phyloP scores from a whole-genome alignment of 2,888 invertebrate species.

The Apoderus coryli region DNA sequence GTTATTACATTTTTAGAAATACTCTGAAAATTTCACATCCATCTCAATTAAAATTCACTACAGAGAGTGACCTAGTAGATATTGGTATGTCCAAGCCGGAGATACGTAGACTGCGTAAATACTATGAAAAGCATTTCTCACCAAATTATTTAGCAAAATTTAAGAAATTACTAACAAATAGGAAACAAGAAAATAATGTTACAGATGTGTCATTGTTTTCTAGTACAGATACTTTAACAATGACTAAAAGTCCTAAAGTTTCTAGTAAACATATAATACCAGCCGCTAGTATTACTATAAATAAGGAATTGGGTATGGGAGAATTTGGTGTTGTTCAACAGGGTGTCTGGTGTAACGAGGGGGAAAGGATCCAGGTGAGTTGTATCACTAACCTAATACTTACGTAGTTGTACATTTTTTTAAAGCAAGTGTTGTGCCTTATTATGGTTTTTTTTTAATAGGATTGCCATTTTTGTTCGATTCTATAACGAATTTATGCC shows the following conservation, averaged over 20 bases:
- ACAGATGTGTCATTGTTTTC: constrained; percentile 22
- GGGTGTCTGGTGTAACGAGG: constrained; percentile 92
- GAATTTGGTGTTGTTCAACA: constrained; percentile 98
- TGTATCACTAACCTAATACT: too few species aligned
- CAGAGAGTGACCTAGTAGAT: constrained; percentile 78
- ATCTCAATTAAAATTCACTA: constrained; percentile 85
- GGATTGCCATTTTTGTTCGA: too few species aligned
- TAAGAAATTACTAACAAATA: constrained; percentile 61
- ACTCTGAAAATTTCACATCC: constrained; percentile 80
- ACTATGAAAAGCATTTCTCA: constrained; percentile 85
- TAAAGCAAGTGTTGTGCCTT: too few species aligned
- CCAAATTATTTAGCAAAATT: constrained; percentile 87
- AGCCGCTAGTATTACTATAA: constrained; percentile 80
- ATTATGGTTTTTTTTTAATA: too few species aligned
- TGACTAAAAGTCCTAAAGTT: constrained; percentile 38
- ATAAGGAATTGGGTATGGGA: constrained; percentile 89
- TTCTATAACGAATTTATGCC: too few species aligned
- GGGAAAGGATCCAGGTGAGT: constrained; percentile 58
- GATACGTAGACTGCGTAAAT: constrained; percentile 84
- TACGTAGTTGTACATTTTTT: too few species aligned
- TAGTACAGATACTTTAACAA: constrained; percentile 29
- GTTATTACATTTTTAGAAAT: constrained; percentile 43
- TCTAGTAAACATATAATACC: constrained; percentile 74
- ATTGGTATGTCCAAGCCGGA: constrained; percentile 93
- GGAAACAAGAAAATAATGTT: constrained; percentile 35